These are phyloP conservation scores for Scylla paramamosain DNA, from an alignment of 1,140 invertebrate genomes.

Conservation along the genomic window DNA sequence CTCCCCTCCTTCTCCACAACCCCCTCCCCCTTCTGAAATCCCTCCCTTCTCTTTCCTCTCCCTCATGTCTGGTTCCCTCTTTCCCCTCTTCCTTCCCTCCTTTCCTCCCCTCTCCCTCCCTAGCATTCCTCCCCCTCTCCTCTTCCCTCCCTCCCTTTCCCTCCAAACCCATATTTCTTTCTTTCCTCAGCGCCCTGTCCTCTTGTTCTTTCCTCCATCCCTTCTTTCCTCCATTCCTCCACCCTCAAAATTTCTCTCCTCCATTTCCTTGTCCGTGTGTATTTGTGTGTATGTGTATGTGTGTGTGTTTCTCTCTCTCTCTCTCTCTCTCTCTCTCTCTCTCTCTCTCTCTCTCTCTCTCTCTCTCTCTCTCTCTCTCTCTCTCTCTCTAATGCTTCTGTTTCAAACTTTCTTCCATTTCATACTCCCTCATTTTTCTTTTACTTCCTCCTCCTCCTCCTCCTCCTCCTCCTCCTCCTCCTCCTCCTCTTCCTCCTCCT, in stretches of 20 bases:
- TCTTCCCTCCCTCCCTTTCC: no score
- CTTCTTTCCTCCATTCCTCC: not conserved
- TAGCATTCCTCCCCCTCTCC: no score
- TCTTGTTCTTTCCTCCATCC: no score
- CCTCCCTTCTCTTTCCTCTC: no score
- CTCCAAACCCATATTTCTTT: no score
- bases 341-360: not conserved
- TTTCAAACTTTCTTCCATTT: not conserved
- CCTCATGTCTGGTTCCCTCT: no score
- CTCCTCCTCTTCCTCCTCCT: slow-evolving; percentile 4
- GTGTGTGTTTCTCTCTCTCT: not conserved
- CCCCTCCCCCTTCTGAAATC: no score
- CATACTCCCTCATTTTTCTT: not conserved
- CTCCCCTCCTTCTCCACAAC: no score
- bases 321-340: not conserved
- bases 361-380: not conserved
- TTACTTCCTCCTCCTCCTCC: not conserved
- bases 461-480: not conserved
- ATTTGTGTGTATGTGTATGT: not conserved
- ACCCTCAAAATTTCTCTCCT: not conserved
- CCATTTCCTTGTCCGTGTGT: not conserved
- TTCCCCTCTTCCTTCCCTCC: no score
- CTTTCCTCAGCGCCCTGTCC: no score
- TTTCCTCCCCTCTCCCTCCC: no score
- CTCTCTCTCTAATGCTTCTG: not conserved